These are phyloP conservation scores for Pseudomugil gertrudae DNA, from an alignment of 2,797 vertebrate species.

Conservation along the genomic window DNA sequence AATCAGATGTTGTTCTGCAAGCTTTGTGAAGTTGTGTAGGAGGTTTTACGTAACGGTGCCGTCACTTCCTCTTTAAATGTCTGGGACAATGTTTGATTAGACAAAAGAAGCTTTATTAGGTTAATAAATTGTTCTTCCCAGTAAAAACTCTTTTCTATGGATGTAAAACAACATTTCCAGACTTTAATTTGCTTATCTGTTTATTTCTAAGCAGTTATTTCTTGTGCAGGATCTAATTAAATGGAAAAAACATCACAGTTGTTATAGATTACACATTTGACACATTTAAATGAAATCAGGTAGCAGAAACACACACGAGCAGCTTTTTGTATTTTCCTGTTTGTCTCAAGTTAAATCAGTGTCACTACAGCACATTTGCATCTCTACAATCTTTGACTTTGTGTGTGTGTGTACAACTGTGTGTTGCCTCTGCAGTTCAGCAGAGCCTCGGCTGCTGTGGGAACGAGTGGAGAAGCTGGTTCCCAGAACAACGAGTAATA, in stretches of 20 bases:
- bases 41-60: constrained; percentile 55
- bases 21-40: constrained; percentile 35
- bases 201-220: no score
- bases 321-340: not conserved
- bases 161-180: no score
- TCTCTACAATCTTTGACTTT: not conserved
- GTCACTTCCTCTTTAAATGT: constrained; percentile 37
- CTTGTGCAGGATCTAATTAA: no score
- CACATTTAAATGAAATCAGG: no score
- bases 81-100: constrained; percentile 4
- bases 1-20: constrained; percentile 6
- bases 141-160: not conserved
- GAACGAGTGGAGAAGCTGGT: constrained; percentile 94
- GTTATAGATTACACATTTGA: no score
- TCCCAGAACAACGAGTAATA: constrained; percentile 81
- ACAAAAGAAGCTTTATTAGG: constrained; percentile 17
- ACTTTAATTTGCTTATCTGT: no score
- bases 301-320: no score
- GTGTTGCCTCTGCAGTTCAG: constrained; percentile 72
- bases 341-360: not conserved
- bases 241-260: no score
- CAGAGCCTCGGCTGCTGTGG: constrained; percentile 93
- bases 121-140: constrained; percentile 2
- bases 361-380: not conserved
- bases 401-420: no score